phyloP scores from a whole-genome alignment of 2,797 vertebrate genomes.

The Hyperoplus lanceolatus region DNA sequence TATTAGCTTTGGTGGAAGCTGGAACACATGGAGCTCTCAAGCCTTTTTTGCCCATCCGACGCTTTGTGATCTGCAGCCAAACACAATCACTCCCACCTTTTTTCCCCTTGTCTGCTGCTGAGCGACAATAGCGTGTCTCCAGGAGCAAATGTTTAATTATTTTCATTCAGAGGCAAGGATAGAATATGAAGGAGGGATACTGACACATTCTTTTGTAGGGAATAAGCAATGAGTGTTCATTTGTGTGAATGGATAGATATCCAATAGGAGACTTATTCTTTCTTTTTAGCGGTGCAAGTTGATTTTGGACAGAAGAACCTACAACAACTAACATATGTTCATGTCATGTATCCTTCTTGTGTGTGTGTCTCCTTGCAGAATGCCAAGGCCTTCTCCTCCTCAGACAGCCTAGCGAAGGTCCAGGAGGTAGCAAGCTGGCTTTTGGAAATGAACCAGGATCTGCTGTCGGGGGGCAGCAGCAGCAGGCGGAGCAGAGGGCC shows the following conservation, averaged over 20 bases:
- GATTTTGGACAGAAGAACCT: background rate
- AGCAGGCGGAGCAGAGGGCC: constrained; percentile 95
- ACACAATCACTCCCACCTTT: constrained; percentile 52
- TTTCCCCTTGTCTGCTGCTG: constrained; percentile 36
- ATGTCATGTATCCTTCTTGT: constrained; percentile 18
- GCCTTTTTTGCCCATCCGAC: constrained; percentile 50
- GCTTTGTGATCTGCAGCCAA: constrained; percentile 69
- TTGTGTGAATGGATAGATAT: constrained; percentile 20
- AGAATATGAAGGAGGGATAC: constrained; percentile 40
- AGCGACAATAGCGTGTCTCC: constrained; percentile 35
- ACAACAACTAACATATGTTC: constrained; percentile 13
- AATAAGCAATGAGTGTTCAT: constrained; percentile 13
- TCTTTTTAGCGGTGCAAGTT: background rate
- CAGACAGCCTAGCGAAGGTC: constrained; percentile 99
- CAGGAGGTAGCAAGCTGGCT: constrained; percentile 99
- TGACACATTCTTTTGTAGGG: constrained; percentile 29
- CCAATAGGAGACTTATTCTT: constrained; percentile 21
- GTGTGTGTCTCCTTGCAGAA: constrained; percentile 85
- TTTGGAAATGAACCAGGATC: constrained; percentile 99
- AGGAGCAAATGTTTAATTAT: constrained; percentile 68
- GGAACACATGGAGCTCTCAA: constrained; percentile 50
- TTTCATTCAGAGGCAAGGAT: constrained; percentile 62
- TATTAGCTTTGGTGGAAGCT: constrained; percentile 56
- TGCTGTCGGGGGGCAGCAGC: constrained; percentile 99
- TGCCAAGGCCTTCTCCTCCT: constrained; percentile 98